These are phyloP conservation scores for Galleria mellonella DNA, from an alignment of 1,140 invertebrate genomes.

Conservation along the genomic window DNA sequence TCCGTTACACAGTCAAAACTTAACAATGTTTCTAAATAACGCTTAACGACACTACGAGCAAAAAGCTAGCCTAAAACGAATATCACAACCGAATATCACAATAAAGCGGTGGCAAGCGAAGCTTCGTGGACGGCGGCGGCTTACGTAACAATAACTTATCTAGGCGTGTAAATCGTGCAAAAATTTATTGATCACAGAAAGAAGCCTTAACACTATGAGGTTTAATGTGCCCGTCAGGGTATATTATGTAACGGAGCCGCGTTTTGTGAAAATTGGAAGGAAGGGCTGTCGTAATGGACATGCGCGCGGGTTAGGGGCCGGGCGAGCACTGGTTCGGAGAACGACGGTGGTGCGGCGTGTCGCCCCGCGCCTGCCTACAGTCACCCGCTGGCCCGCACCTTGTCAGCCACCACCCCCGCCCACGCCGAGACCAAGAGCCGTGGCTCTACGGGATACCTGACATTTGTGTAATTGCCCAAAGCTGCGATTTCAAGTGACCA, in stretches of 20 bases:
- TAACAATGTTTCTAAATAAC: background rate
- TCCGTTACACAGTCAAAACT: conserved; percentile 29
- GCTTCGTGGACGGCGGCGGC: conserved; percentile 70
- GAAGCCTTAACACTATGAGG: conserved; percentile 64
- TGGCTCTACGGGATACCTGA: conserved; percentile 3
- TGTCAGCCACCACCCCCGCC: conserved; percentile 17
- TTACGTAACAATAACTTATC: conserved; percentile 66
- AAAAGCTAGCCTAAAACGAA: conserved; percentile 62
- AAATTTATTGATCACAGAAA: conserved; percentile 68
- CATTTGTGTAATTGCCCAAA: conserved; percentile 5
- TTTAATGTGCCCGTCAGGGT: conserved; percentile 38
- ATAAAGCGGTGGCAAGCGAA: conserved; percentile 69
- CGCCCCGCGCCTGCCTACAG: conserved; percentile 8
- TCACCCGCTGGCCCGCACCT: conserved; percentile 13
- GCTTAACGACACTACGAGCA: conserved; percentile 43
- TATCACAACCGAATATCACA: conserved; percentile 74
- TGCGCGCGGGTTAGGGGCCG: conserved; percentile 60
- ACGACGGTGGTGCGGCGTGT: conserved; percentile 12
- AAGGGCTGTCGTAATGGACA: conserved; percentile 43
- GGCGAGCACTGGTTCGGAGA: conserved; percentile 58
- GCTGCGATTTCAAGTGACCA: background rate
- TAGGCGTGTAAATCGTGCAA: conserved; percentile 63
- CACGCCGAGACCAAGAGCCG: conserved; percentile 10
- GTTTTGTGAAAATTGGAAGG: conserved; percentile 43
- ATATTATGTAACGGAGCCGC: conserved; percentile 63